Evolutionary conservation across 2,888 invertebrate genomes (phyloP), one percentile per base, ranked within the genome.

Genomic region (Chloroclystis v-ata): DNA sequence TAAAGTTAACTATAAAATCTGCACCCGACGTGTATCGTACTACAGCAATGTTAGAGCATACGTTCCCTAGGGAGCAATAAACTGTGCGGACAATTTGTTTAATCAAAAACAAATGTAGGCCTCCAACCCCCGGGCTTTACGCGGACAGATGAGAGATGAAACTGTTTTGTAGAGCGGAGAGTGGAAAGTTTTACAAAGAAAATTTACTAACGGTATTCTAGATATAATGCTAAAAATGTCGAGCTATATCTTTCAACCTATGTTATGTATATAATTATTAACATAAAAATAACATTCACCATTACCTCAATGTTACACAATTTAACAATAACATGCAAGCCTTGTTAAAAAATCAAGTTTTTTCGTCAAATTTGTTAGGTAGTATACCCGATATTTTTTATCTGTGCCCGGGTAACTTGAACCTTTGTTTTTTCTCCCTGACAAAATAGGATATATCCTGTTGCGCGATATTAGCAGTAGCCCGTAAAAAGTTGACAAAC

Each of bases 91-190:
- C 85, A 85, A 86, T 87, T 87, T 86, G 82, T 84, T 86, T 86
- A 87, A 87, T 87, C 85, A 86, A 85, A 86, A 84, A 87, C 77
- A 80, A 83, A 84, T 78, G 80, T 78, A 75, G 73, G 72, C 72
- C 68, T 69, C 65, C 65, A 49, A 43, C 57, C 60, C 60, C 57
- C 61, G 66, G 72, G 71, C 72, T 68, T 54, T 67, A 47, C 28
- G 20, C 9, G 9, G 11, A 16, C 12, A 33, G 10, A 44, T 14
- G 38, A 37, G 24, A 37, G 49, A 29, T 16, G 13, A 42, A 16
- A 49, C 45, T 49, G 49, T 45, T 49, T 41, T 4, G 16, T 43
- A 24, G 10, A 10, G 2, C 16, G 7, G 3, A 7, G 16, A 10
- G 10, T 33, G 5, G 11, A 33, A 33, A 33, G 5, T 1, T 33